phyloP scores from a whole-genome alignment of 2,888 invertebrate genomes.

The Pammene fasciana region DNA sequence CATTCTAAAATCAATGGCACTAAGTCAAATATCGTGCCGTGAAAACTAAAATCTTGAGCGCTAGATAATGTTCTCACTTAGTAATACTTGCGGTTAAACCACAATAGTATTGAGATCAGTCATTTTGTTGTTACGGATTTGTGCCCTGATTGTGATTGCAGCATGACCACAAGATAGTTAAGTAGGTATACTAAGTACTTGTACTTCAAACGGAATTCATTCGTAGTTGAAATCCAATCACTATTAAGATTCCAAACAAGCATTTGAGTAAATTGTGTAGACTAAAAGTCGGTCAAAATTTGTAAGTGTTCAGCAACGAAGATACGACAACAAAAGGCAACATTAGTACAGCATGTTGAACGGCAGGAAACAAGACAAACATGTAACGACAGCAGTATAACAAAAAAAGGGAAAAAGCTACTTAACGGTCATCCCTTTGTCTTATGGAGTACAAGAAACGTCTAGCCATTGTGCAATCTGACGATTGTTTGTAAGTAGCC shows the following conservation, averaged over 20 bases:
- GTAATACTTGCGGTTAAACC: constrained; percentile 63
- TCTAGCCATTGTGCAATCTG: constrained; percentile 56
- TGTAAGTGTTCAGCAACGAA: constrained; percentile 21
- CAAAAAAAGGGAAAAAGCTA: constrained; percentile 61
- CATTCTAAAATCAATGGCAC: constrained; percentile 57
- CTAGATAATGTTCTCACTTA: constrained; percentile 52
- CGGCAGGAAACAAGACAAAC: constrained; percentile 65
- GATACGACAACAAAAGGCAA: constrained; percentile 53
- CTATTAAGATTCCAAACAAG: constrained; percentile 6
- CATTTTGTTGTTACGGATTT: constrained; percentile 48
- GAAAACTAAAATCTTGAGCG: constrained; percentile 49
- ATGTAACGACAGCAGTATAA: constrained; percentile 59
- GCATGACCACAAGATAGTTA: constrained; percentile 43
- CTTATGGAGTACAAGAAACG: constrained; percentile 55
- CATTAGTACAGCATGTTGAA: constrained; percentile 58
- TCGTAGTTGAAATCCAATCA: constrained; percentile 17
- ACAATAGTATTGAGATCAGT: constrained; percentile 53
- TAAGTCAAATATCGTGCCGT: constrained; percentile 59
- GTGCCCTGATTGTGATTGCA: constrained; percentile 46
- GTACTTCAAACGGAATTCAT: constrained; percentile 14
- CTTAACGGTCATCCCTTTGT: constrained; percentile 68
- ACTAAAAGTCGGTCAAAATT: constrained; percentile 36
- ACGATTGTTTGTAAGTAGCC: constrained; percentile 59
- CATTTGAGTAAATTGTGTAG: constrained; percentile 19
- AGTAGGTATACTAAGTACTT: background rate